phyloP scores from a whole-genome alignment of 2,113 vertebrate genomes.

The Trochalopteron elliotii region DNA sequence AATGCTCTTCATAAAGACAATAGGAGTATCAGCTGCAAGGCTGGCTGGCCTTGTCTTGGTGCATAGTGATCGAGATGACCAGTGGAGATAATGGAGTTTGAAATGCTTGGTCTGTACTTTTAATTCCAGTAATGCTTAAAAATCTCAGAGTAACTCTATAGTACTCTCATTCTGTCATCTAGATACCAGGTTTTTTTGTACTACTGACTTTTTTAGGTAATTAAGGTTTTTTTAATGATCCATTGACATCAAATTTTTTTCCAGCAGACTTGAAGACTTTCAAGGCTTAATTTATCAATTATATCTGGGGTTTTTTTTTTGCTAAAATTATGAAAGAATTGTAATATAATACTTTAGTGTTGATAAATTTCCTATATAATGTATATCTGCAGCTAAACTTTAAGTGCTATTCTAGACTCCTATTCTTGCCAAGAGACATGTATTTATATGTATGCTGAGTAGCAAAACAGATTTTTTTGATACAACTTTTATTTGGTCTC shows the following conservation, averaged over 20 bases:
- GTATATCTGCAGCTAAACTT: neutral
- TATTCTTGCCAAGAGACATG: neutral
- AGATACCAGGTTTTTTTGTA: neutral
- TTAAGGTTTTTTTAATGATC: neutral
- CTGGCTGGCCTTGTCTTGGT: neutral
- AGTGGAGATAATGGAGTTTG: neutral
- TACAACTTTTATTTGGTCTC: neutral
- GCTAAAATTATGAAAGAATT: neutral
- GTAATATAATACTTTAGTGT: neutral
- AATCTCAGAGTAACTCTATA: neutral
- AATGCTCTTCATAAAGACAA: neutral
- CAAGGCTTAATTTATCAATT: neutral
- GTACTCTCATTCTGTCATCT: neutral
- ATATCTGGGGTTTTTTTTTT: rapidly evolving
- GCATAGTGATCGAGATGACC: rapidly evolving
- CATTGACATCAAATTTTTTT: neutral
- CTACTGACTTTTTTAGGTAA: neutral
- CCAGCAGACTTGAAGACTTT: neutral
- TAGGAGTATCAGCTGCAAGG: neutral
- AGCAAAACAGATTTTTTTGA: neutral
- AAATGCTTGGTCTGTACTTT: neutral
- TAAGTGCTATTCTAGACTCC: neutral
- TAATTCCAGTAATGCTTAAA: neutral
- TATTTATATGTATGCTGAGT: neutral
- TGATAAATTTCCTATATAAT: neutral